Evolutionary conservation across 2,888 invertebrate genomes (phyloP), one percentile per base, ranked within the genome.

Genomic region (Eupithecia subumbrata): DNA sequence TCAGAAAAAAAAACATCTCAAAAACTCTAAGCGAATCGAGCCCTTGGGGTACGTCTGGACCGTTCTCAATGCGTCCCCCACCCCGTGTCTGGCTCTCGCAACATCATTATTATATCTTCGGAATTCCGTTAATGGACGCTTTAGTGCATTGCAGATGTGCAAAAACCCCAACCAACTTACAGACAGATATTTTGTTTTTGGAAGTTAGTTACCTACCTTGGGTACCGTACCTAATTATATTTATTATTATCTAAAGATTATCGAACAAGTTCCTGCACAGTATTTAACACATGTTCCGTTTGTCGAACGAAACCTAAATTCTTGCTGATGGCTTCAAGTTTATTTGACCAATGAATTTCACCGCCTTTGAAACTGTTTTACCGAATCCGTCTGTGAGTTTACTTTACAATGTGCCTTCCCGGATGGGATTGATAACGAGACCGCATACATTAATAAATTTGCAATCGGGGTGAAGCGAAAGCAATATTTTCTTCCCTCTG

Each of bases 371-470:
- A 56, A 56, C 52, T 64, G 64, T 9, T 64, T 64, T 34, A 18
- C 34, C 64, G 12, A 64, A 34, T 64, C 64, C 34, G 64, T 9
- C 64, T 64, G 64, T 64, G 64, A 5, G 34, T 64, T 34, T 64
- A 64, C 64, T 30, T 34, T 34, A 18, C 30, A 18, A 18, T 34
- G 3, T 75, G 60, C 60, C 25, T 25, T 60, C 25, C 74, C 73
- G 69, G 64, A 71, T 69, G 76, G 72, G 73, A 76, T 80, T 77
- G 73, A 76, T 82, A 83, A 80, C 80, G 80, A 82, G 77, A 71
- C 40, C 75, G 77, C 66, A 80, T 81, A 74, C 77, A 80, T 83
- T 78, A 84, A 83, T 84, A 82, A 79, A 81, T 80, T 76, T 80
- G 79, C 78, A 80, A 80, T 79, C 73, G 63, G 73, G 56, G 60